These are phyloP conservation scores for Zaprionus ghesquierei DNA, from an alignment of 1,140 invertebrate species.

Conservation along the genomic window DNA sequence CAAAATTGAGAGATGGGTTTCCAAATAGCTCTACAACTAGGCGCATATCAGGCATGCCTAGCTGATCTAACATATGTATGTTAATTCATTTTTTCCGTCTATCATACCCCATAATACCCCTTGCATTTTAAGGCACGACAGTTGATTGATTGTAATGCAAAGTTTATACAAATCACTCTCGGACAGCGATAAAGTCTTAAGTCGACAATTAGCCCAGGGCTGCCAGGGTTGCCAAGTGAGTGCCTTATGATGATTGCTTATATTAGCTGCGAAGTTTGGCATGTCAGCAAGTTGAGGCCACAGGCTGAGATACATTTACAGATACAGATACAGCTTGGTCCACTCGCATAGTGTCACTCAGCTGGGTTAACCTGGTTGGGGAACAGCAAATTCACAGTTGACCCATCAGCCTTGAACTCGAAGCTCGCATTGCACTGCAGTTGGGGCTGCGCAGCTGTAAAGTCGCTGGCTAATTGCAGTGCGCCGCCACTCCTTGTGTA, in stretches of 20 bases:
- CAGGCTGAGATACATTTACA: constrained; percentile 8
- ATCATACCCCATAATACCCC: background rate
- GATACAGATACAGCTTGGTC: constrained; percentile 33
- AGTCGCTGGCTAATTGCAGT: constrained; percentile 67
- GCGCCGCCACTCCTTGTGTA: constrained; percentile 66
- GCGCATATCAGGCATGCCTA: no score
- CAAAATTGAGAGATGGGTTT: no score
- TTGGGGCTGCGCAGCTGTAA: constrained; percentile 35
- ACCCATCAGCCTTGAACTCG: constrained; percentile 80
- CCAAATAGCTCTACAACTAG: no score
- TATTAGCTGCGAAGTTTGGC: constrained; percentile 11
- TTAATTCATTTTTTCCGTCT: no score
- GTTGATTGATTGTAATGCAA: constrained; percentile 77
- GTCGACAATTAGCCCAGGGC: constrained; percentile 47
- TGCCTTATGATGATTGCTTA: background rate
- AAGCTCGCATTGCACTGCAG: constrained; percentile 31
- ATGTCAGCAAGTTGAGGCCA: constrained; percentile 6
- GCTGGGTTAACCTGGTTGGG: constrained; percentile 69
- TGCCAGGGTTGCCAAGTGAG: background rate
- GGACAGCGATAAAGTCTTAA: constrained; percentile 36
- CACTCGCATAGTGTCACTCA: constrained; percentile 68
- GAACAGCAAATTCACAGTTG: constrained; percentile 73
- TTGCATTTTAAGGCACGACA: constrained; percentile 58
- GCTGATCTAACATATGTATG: background rate
- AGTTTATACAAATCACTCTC: constrained; percentile 68